A percentile compares a stretch with the other conserved stretches of the same genome.
Conservation (phyloP, 2,888 invertebrate genomes). For the Aphidius colemani region DNA sequence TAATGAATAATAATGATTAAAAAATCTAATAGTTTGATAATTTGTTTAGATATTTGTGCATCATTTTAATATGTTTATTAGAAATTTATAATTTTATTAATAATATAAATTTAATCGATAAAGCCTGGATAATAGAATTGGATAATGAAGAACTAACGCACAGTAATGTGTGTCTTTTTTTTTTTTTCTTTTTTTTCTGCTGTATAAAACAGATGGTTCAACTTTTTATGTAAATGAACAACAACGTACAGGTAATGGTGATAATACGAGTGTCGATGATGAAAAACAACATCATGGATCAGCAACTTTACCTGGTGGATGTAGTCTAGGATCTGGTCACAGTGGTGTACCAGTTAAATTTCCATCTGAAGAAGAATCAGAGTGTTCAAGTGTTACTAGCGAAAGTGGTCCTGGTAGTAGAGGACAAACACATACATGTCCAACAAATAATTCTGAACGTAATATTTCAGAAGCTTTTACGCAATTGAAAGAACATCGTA, state of each 20-base stretch:
- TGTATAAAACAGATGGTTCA: constrained; percentile 53
- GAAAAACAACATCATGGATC: constrained; percentile 68
- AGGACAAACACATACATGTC: constrained; percentile 53
- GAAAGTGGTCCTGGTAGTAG: constrained; percentile 72
- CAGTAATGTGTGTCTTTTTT: constrained; percentile 32
- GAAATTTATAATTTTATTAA: too few relatives aligned
- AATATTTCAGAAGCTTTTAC: too few relatives aligned
- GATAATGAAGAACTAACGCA: constrained; percentile 54
- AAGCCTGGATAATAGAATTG: constrained; percentile 45
- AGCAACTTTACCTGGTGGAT: constrained; percentile 69
- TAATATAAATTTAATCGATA: neutral
- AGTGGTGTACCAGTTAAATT: constrained; percentile 67
- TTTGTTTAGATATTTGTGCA: neutral
- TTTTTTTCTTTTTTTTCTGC: too few relatives aligned
- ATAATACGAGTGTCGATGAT: constrained; percentile 61
- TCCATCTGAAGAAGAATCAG: constrained; percentile 81
- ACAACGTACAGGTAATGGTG: constrained; percentile 62
- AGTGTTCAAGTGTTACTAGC: constrained; percentile 86
- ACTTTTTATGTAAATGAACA: constrained; percentile 61
- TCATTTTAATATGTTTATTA: neutral
- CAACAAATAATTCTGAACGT: constrained; percentile 61
- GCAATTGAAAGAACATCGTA: constrained; percentile 78
- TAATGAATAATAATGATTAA: too few relatives aligned
- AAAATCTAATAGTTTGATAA: too few relatives aligned
- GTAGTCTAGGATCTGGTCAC: constrained; percentile 63